Base-by-base conservation (phyloP, 2,113 vertebrate species). In the Ceuthmochares aereus region DNA sequence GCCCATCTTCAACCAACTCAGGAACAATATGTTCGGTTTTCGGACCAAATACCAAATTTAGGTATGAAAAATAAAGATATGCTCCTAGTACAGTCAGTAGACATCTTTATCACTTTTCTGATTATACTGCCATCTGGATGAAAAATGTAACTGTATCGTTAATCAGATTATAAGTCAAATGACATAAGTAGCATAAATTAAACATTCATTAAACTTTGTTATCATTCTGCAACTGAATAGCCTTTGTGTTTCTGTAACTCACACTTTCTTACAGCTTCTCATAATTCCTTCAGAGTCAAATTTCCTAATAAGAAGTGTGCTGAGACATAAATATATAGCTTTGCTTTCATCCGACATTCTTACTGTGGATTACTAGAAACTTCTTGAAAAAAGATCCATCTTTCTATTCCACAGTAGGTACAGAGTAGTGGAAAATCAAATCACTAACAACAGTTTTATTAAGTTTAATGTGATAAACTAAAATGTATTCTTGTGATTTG, bases 401-500 rank as follows among this genome's bases (percentile, higher is more conserved):
- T 82, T 87, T 84, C 60, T 86, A 66, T 86, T 78, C 76, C 32
- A 43, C 27, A 36, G n/a, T 34, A 83, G 34, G 66, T 55, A 62
- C 58, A 89, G 13, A 69, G n/a, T 40, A 82, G 73, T 67, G 79
- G 69, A 91, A 96, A 92, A 96, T 84, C 56, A 89, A 94, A 94
- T 95, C 49, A 70, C 54, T 68, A 95, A 60, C 69, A 69, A 76
- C 63, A 79, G 52, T 94, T 95, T 95, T 95, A 96, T 90, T 96
- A 88, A 91, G 95, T 95, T 91, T 97, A 93, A 92, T 95, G 56
- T 69, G 56, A 96, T 94, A 82, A 90, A 89, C 75, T 94, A 12
- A 92, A 92, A 86, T 95, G 87, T 95, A 90, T 94, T 97, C 77
- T 86, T 94, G n/a, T 95, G 93, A 95, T 93, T 95, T 93, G 64